A percentile compares a stretch with the other conserved stretches of the same genome.
Conservation (phyloP, 2,888 invertebrate genomes). For the Ctena decussata region DNA sequence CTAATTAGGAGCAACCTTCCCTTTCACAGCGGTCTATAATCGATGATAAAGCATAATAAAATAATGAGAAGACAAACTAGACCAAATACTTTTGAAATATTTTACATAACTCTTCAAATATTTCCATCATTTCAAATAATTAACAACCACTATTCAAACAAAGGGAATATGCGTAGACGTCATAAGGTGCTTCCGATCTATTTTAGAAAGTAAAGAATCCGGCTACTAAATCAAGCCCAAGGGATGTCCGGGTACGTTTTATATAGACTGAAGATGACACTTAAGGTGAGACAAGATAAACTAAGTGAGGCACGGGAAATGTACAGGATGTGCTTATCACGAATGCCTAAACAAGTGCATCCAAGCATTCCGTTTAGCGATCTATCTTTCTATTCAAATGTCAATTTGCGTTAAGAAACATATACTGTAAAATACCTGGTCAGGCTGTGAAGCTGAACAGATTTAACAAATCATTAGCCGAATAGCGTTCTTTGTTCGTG, state of each 20-base stretch:
- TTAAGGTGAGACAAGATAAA: background rate
- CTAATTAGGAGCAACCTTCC: no score
- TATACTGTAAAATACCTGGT: no score
- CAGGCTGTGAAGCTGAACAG: no score
- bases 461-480: no score
- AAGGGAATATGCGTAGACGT: background rate
- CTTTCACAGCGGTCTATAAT: no score
- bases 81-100: background rate
- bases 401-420: no score
- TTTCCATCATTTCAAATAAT: background rate
- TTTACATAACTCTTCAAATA: background rate
- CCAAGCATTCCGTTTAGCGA: no score
- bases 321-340: no score
- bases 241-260: background rate
- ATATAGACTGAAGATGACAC: constrained; percentile 4
- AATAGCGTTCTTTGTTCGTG: no score
- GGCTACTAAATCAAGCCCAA: background rate
- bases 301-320: no score
- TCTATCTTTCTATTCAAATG: no score
- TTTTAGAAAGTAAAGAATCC: background rate
- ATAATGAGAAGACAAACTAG: background rate
- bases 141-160: background rate
- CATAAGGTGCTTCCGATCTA: background rate
- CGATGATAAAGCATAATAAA: background rate
- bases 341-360: no score